These are phyloP conservation scores for Dynastes grantii DNA, from an alignment of 2,888 invertebrate species.

Conservation along the genomic window DNA sequence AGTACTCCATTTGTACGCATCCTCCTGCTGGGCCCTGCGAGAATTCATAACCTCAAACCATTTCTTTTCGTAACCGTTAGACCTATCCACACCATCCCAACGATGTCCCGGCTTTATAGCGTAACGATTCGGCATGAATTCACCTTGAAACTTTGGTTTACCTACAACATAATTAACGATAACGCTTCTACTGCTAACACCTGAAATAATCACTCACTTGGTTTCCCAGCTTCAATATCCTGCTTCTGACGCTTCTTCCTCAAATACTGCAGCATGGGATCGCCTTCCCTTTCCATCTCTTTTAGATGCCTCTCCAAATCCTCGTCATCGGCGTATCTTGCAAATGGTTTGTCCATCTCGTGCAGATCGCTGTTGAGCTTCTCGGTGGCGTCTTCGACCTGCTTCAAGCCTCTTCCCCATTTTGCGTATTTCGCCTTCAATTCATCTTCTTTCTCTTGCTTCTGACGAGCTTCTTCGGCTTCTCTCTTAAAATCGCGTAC, in stretches of 20 bases:
- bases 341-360: conserved; percentile 93
- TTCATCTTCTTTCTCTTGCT: conserved; percentile 78
- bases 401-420: conserved; percentile 91
- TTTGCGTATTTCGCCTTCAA: conserved; percentile 83
- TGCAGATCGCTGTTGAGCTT: conserved; percentile 83
- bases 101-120: conserved; percentile 93
- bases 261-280: conserved; percentile 95
- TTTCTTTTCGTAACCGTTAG: conserved; percentile 95
- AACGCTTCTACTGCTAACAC: too few species aligned
- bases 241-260: conserved; percentile 79
- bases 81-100: conserved; percentile 99
- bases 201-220: conserved; percentile 58
- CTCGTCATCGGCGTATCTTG: conserved; percentile 89
- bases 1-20: conserved; percentile 94
- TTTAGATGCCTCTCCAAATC: conserved; percentile 88
- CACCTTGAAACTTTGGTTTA: conserved; percentile 86
- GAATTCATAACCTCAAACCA: conserved; percentile 87
- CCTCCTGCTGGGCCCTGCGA: conserved; percentile 83
- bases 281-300: conserved; percentile 85
- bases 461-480: conserved; percentile 77
- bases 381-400: conserved; percentile 82
- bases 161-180: conserved; percentile 66
- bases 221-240: conserved; percentile 74
- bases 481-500: conserved; percentile 82
- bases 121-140: conserved; percentile 93